Base-by-base conservation (phyloP, 2,888 invertebrate genomes). In the Metopia argyrocephala region DNA sequence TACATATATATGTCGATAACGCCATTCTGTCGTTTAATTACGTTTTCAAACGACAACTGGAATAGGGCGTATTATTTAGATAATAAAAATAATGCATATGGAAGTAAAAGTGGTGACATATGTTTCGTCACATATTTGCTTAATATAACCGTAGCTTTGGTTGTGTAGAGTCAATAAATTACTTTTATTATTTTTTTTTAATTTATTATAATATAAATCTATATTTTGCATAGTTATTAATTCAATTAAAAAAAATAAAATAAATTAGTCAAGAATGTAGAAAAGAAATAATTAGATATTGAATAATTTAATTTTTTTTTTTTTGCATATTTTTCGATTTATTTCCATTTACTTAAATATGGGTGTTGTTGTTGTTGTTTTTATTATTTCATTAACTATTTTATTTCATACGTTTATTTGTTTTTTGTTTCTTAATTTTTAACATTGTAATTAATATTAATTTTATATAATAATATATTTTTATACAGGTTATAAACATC, bases 241-340 rank as follows among this genome's bases (percentile, higher is more conserved):
- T 79, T 69, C 61, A 73, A 78, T 65, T 31, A 66, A 76, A 73
- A 56, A 46, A 65, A 74, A 79, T 66, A 56, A 71, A 76, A 52
- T 46, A 70, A 79, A 78, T 62, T 68, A 65, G 56, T 64, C 7
- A 38, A 62, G 31, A 68, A 57, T 80, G 64, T 28, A 31, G 57
- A 48, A 68, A 73, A 78, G 46, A 78, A 81, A 75, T 74, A 75
- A 61, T 78, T 68, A 69, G 64, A 73, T 73, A 80, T 80, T 65
- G 66, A 76, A 57, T 70, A 79, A 50, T 70, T 73, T 38, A 73
- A 54, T 66, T 78, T 73, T 21, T 61, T 68, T 18, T 64, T 31
- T 45, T 50, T 70, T 6, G 56, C 5, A 46, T 45, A 7, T 64
- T 48, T 48, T 27, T 18, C n/a, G 25, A 31, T 61, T 61, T 57